phyloP scores from a whole-genome alignment of 2,113 vertebrate species.

The Ptychochromis oligacanthus region DNA sequence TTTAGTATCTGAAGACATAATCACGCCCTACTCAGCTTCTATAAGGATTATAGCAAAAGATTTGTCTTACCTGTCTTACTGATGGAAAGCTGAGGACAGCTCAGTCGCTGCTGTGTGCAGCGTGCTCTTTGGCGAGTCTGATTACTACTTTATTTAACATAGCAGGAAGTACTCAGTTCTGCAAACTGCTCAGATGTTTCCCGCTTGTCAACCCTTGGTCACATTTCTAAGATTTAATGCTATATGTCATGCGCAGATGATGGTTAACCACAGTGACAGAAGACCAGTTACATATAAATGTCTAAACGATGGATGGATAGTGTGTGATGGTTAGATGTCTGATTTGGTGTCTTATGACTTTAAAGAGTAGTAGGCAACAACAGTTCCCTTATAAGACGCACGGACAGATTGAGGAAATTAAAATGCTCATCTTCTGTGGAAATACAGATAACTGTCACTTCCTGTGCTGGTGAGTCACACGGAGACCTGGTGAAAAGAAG shows the following conservation, averaged over 20 bases:
- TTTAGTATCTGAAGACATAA: neutral
- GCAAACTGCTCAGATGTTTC: neutral
- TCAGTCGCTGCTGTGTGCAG: neutral
- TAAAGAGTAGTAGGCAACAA: neutral
- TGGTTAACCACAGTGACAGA: neutral
- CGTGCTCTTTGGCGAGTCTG: neutral
- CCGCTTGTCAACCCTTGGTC: neutral
- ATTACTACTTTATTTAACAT: constrained; percentile 3
- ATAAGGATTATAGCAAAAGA: neutral
- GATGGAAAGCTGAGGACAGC: neutral
- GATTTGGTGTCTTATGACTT: neutral
- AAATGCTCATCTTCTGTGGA: constrained; percentile 23
- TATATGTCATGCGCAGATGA: constrained; percentile 2
- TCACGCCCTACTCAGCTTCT: neutral
- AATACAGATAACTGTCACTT: constrained; percentile 57
- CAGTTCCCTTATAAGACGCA: neutral
- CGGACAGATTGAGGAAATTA: neutral
- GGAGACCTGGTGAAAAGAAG: neutral
- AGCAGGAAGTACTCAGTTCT: constrained; percentile 60
- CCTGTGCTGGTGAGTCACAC: constrained; percentile 57
- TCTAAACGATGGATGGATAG: neutral
- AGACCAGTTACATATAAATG: neutral
- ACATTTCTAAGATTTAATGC: constrained; percentile 11
- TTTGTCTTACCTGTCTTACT: constrained; percentile 43
- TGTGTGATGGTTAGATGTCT: neutral